Evolutionary conservation across 2,797 vertebrate genomes (phyloP), one percentile per base, ranked within the genome.

Genomic region (Hypotaenidia okinawae): DNA sequence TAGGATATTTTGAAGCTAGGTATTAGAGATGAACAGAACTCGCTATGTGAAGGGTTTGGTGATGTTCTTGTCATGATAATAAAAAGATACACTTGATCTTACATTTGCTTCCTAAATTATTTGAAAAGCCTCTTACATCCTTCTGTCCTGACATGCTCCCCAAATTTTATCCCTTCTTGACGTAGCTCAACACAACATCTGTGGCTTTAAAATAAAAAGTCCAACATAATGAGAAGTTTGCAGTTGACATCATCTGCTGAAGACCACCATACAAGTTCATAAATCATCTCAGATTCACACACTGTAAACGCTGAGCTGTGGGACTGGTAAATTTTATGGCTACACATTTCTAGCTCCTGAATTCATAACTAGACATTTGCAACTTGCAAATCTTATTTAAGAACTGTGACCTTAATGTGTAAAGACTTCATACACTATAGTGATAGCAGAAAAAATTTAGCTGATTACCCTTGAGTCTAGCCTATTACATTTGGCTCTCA

Each of bases 341-440:
- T 82, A 32, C n/a, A n/a, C n/a, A 77, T 93, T 95, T 95, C 58
- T 75, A 93, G 74, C 37, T 94, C 87, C 95, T 90, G 72, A 96
- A 96, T 96, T 94, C 47, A 74, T 89, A 89, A 79, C 45, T 76
- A 90, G 75, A 70, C 35, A 51, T 70, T 95, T 96, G 80, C 69
- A 95, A 93, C 80, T 89, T 92, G 45, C 73, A 72, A 87, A 85
- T 95, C 82, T 95, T 92, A 68, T 94, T 95, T 89, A 93, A 95
- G 84, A 94, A 91, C 61, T 54, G 33, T 79, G 63, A 88, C 52
- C 57, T 91, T 76, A 89, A 87, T 91, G 16, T 49, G 30, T 30
- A 61, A 89, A 97, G 33, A 45, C 70, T 91, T 82, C 59, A 72
- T 47, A 17, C 27, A 58, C 27, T 51, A 13, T 18, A 61, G 41